Evolutionary conservation across 92 coral and sea anemone species (phyloP).

Genomic region (Nematostella vectensis): DNA sequence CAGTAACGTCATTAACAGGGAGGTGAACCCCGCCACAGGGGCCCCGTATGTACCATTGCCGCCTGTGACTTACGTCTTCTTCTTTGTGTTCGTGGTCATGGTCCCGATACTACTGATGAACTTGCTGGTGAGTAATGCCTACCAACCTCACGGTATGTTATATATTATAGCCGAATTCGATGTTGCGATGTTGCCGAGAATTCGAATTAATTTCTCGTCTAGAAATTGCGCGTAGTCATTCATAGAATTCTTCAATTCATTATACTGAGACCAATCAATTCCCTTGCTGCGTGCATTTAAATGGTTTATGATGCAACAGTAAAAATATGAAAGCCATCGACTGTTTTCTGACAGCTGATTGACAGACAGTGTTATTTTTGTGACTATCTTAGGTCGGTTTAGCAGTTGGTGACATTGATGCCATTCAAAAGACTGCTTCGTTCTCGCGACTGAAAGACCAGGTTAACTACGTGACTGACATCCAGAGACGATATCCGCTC

Average conservation of each 20-base stretch:
- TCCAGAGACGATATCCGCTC: conserved; percentile 43
- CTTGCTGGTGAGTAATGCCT: conserved; percentile 70
- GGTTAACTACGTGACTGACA: conserved; percentile 30
- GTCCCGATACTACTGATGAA: conserved; percentile 82
- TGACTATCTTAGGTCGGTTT: conserved; percentile 82
- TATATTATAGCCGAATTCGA: too few relatives aligned
- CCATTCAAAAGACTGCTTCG: conserved; percentile 63
- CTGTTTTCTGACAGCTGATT: too few relatives aligned
- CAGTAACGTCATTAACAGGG: conserved; percentile 47
- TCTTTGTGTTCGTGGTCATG: conserved; percentile 44
- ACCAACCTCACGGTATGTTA: too few relatives aligned
- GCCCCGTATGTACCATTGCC: conserved; percentile 76
- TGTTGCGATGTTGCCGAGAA: too few relatives aligned
- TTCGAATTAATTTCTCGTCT: too few relatives aligned
- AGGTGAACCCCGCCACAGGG: conserved; percentile 26
- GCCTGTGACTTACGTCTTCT: conserved; percentile 40
- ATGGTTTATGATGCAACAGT: too few relatives aligned
- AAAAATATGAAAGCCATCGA: too few relatives aligned
- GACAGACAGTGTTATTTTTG: too few relatives aligned
- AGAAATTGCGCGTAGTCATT: too few relatives aligned
- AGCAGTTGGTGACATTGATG: conserved; percentile 79
- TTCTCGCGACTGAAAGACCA: conserved; percentile 53
- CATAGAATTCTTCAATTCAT: too few relatives aligned
- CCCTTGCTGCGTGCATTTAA: too few relatives aligned
- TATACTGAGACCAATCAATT: too few relatives aligned